Evolutionary conservation across 2,113 vertebrate species (phyloP).

Genomic region (Eira barbara): DNA sequence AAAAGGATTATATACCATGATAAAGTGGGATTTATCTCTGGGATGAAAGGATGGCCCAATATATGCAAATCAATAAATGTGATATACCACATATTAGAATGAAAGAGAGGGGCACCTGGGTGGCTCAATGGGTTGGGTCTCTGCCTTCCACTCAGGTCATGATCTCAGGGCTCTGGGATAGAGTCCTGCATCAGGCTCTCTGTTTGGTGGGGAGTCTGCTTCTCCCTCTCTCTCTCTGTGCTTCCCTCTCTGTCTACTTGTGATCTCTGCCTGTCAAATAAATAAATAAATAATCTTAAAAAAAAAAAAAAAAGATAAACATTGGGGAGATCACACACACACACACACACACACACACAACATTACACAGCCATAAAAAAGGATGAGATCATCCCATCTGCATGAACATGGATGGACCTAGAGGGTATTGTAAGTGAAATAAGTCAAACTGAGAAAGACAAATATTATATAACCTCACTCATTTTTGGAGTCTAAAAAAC

Average conservation of each 20-base stretch:
- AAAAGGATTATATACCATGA: background rate
- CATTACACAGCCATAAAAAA: background rate
- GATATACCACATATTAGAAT: background rate
- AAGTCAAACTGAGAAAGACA: background rate
- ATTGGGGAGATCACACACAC: background rate
- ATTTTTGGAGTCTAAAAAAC: background rate
- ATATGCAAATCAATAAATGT: background rate
- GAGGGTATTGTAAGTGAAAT: background rate
- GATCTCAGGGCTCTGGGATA: too few relatives aligned
- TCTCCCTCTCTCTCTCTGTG: too few relatives aligned
- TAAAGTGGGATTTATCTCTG: background rate
- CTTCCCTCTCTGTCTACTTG: too few relatives aligned
- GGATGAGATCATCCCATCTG: background rate
- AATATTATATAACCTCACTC: background rate
- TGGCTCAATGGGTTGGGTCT: too few relatives aligned
- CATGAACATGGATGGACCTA: background rate
- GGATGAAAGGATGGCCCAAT: background rate
- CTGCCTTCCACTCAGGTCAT: too few relatives aligned
- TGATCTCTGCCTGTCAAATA: too few relatives aligned
- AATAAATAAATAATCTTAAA: too few relatives aligned
- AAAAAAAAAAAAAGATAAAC: background rate
- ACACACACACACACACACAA: too few relatives aligned
- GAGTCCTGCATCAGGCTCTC: too few relatives aligned
- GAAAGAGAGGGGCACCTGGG: background rate
- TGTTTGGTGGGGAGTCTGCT: too few relatives aligned